These are phyloP conservation scores for Leucophenga maculata DNA, from an alignment of 2,888 invertebrate genomes.

Conservation along the genomic window DNA sequence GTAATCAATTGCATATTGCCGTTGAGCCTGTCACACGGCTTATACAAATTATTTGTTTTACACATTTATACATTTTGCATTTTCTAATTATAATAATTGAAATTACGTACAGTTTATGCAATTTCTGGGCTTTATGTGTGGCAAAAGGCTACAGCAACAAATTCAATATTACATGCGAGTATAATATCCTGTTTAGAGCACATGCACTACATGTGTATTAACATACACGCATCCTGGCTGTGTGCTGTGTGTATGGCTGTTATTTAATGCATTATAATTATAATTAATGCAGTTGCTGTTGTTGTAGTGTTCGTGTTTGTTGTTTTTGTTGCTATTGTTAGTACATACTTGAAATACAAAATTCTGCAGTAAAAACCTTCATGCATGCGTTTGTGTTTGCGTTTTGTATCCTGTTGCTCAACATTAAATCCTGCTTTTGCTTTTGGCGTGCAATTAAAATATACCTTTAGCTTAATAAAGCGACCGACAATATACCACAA, in stretches of 20 bases:
- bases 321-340: neutral
- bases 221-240: no score
- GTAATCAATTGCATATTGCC: no score
- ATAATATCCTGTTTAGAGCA: no score
- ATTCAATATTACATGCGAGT: no score
- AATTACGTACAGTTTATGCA: no score
- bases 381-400: neutral
- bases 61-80: no score
- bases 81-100: no score
- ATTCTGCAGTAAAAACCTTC: neutral
- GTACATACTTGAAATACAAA: neutral
- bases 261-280: neutral
- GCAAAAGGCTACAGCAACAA: no score
- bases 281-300: conserved; percentile 5
- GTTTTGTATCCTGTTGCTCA: neutral
- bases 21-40: no score
- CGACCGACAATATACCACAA: neutral
- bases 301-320: neutral
- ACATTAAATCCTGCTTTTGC: neutral
- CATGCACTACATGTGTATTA: no score
- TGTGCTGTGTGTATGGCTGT: neutral
- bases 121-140: no score
- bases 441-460: conserved; percentile 19
- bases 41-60: no score
- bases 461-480: conserved; percentile 16